Conservation (phyloP, 1,140 invertebrate genomes). For the Plectus sambesii region DNA sequence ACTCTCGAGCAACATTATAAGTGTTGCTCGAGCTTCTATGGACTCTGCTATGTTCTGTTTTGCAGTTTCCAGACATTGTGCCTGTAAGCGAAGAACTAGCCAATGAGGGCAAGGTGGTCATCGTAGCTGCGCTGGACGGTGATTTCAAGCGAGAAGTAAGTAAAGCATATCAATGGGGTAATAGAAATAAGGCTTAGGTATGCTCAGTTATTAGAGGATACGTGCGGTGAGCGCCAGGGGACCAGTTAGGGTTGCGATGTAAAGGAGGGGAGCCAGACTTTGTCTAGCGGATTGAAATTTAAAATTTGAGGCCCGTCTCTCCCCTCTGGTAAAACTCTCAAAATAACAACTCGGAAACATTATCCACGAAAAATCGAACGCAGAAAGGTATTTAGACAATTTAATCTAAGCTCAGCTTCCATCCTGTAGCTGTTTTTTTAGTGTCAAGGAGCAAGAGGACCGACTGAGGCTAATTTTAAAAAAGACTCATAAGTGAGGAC, state of each 20-base stretch:
- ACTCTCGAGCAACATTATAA: slow-evolving; percentile 3
- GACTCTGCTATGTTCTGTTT: slow-evolving; percentile 7
- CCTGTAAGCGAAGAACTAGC: slow-evolving; percentile 55
- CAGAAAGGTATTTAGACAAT: too few species aligned
- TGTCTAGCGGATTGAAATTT: slow-evolving; percentile 7
- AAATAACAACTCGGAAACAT: too few species aligned
- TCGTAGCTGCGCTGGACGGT: slow-evolving; percentile 58
- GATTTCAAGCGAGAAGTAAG: slow-evolving; percentile 54
- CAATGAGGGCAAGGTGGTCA: slow-evolving; percentile 55
- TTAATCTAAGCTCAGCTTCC: too few species aligned
- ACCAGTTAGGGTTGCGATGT: too few species aligned
- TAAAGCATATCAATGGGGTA: slow-evolving; percentile 3
- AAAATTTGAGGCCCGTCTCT: slow-evolving; percentile 13
- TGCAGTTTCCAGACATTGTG: slow-evolving; percentile 56
- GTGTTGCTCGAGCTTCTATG: slow-evolving; percentile 8
- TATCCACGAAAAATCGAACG: too few species aligned
- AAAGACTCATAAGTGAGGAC: too few species aligned
- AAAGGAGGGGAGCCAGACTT: too few species aligned
- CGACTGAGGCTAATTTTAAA: too few species aligned
- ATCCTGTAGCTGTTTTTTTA: too few species aligned
- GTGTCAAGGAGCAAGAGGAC: too few species aligned
- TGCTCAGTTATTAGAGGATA: neutral
- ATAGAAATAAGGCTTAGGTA: slow-evolving; percentile 1
- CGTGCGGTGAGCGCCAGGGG: too few species aligned
- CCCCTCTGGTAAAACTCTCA: slow-evolving; percentile 10